These are phyloP conservation scores for Icerya purchasi DNA, from an alignment of 2,888 invertebrate genomes.

Conservation along the genomic window DNA sequence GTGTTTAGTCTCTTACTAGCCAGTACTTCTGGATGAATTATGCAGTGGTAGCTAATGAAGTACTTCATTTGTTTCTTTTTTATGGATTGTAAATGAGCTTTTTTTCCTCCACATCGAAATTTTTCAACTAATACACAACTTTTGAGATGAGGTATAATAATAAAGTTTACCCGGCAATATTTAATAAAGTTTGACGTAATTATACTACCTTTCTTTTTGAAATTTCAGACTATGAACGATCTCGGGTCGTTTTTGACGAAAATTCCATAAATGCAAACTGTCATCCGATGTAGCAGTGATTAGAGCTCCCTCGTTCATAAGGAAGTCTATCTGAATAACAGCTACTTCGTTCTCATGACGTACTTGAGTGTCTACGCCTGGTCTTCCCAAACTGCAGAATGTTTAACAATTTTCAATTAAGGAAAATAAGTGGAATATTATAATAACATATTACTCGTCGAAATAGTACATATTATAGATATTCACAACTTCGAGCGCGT, in stretches of 20 bases:
- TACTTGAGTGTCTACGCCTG: conserved; percentile 89
- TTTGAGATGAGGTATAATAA: background rate
- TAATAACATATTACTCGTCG: too few species aligned
- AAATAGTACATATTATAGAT: too few species aligned
- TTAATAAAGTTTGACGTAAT: background rate
- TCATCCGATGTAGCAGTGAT: conserved; percentile 92
- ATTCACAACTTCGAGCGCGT: too few species aligned
- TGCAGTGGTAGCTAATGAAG: too few species aligned
- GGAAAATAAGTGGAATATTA: too few species aligned
- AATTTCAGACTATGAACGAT: conserved; percentile 93
- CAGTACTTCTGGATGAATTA: too few species aligned
- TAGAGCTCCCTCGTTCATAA: conserved; percentile 91
- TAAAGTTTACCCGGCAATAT: background rate
- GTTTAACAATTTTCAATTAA: too few species aligned
- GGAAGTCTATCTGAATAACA: conserved; percentile 78
- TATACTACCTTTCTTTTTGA: conserved; percentile 69
- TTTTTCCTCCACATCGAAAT: background rate
- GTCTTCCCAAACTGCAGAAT: conserved; percentile 77
- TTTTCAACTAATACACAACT: background rate
- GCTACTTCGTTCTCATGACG: conserved; percentile 57
- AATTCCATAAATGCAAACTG: conserved; percentile 91
- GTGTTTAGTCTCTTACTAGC: too few species aligned
- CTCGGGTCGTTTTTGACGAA: conserved; percentile 80
- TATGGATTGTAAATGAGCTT: too few species aligned
- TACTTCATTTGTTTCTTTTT: too few species aligned